These are phyloP conservation scores for Spodoptera exigua DNA, from an alignment of 2,888 invertebrate genomes.

Conservation along the genomic window DNA sequence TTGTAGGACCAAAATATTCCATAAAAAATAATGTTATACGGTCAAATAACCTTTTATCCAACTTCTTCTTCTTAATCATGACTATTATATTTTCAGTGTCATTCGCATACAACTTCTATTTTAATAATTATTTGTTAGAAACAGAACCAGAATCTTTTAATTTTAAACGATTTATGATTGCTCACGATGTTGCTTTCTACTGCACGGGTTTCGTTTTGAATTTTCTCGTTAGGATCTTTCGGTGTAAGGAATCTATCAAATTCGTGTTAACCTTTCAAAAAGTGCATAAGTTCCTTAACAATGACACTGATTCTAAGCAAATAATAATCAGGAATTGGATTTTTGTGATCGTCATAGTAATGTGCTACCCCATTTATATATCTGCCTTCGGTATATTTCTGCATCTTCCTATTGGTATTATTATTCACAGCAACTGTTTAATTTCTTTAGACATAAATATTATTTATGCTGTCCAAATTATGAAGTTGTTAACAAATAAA, in stretches of 20 bases:
- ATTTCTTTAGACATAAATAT: slow-evolving; percentile 22
- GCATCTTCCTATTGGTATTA: no score
- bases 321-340: slow-evolving; percentile 26
- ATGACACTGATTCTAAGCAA: background rate
- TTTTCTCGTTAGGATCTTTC: background rate
- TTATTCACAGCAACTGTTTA: background rate
- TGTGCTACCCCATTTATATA: no score
- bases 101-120: no score
- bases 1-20: background rate
- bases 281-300: slow-evolving; percentile 22
- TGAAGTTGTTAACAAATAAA: slow-evolving; percentile 23
- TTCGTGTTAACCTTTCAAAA: slow-evolving; percentile 30
- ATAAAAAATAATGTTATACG: background rate
- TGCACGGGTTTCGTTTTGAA: slow-evolving; percentile 11
- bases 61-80: background rate
- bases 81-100: background rate
- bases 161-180: background rate
- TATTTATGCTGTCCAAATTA: slow-evolving; percentile 3
- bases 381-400: no score
- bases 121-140: no score
- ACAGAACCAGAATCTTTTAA: background rate
- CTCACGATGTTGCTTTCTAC: background rate
- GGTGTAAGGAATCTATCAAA: slow-evolving; percentile 3
- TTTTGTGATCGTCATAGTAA: background rate
- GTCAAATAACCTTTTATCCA: background rate